Evolutionary conservation across 2,113 vertebrate species (phyloP), one percentile per base, ranked within the genome.

Genomic region (Amblyornis subalaris): DNA sequence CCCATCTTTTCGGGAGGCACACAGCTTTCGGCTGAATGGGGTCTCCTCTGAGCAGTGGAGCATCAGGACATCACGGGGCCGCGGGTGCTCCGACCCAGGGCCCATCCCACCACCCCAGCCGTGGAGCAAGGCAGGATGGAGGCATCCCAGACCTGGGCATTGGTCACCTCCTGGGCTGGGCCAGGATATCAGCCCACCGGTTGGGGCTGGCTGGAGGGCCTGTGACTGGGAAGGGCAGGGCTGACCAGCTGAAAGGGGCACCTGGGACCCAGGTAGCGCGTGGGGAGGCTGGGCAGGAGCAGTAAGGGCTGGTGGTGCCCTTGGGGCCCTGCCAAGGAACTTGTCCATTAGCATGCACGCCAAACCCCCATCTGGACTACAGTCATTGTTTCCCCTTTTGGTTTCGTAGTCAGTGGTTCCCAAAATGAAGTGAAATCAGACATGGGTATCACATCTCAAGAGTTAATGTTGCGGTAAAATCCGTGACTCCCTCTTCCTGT

Each of bases 151-250:
- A 14, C 33, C 16, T 40, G 10, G 26, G n/a, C 40, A 24, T 36
- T 0, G 0, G 14, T 14, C 54, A 60, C 19, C 18, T 55, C 16
- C 6, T 0, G 3, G 20, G 15, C 35, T 88, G 44, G 7, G 15
- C 20, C 2, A 6, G 45, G 29, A 25, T 6, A 3, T 61, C 36
- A 57, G 18, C 26, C 38, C 12, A 3, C 0, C 2, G 36, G 5
- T 1, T 44, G 7, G 14, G 47, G 14, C 51, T 45, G 35, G 48
- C 28, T 11, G 1, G 3, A 5, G 8, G 3, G 1, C 23, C 48
- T 33, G 7, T 7, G n/a, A 3, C 20, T 19, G 48, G 25, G 23
- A 72, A 84, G 38, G 16, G 10, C 22, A 45, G 9, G 26, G 33
- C 35, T 55, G 6, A 48, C 25, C 12, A 29, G 64, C 24, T 73